These are phyloP conservation scores for Myrmecobius fasciatus DNA, from an alignment of 2,113 vertebrate species.

Conservation along the genomic window DNA sequence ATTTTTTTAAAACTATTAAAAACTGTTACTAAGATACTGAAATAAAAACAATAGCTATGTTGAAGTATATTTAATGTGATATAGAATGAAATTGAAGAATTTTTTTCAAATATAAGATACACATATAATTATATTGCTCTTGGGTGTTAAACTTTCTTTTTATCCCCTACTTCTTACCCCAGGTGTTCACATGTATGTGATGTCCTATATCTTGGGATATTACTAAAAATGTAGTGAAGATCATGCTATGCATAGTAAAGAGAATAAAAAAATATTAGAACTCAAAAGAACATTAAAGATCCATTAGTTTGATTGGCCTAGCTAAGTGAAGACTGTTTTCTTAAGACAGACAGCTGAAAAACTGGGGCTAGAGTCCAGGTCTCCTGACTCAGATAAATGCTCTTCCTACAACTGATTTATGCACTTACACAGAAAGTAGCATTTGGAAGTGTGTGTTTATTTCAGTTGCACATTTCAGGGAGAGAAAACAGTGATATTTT, in stretches of 20 bases:
- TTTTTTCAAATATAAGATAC: conserved; percentile 33
- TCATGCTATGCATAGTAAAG: conserved; percentile 11
- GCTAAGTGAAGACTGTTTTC: not conserved
- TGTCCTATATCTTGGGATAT: not conserved
- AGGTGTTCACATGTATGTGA: not conserved
- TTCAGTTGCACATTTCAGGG: not conserved
- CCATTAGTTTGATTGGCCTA: not conserved
- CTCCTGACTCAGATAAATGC: not conserved
- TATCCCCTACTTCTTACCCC: not conserved
- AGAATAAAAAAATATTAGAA: not conserved
- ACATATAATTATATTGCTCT: not conserved
- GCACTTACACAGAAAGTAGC: not conserved
- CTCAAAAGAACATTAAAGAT: not conserved
- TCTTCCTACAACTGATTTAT: not conserved
- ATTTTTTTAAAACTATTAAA: conserved; percentile 45
- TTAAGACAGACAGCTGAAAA: not conserved
- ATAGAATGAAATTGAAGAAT: conserved; percentile 30
- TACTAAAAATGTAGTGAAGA: conserved; percentile 19
- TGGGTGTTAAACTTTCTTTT: not conserved
- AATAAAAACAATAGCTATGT: not conserved
- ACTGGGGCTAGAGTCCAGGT: not conserved
- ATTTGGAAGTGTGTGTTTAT: not conserved
- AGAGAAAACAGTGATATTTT: not conserved
- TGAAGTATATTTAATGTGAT: conserved; percentile 7
- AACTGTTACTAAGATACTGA: conserved; percentile 20